Evolutionary conservation across 2,113 vertebrate genomes (phyloP).

Genomic region (Hoplias malabaricus): DNA sequence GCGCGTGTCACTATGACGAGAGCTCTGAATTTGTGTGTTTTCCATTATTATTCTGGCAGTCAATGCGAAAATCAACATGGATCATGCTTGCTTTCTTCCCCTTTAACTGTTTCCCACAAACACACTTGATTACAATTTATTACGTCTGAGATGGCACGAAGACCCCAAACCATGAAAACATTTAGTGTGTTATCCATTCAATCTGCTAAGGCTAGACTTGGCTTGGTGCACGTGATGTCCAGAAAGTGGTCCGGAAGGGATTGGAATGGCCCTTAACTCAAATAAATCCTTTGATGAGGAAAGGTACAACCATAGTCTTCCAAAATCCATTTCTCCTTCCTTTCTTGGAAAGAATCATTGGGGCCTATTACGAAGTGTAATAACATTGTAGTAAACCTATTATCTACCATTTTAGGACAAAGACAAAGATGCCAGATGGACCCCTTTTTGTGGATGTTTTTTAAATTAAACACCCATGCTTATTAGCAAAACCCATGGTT

Average conservation of each 20-base stretch:
- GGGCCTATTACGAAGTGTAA: background rate
- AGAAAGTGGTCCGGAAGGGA: background rate
- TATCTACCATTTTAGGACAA: background rate
- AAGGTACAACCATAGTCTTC: conserved; percentile 12
- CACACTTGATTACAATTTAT: conserved; percentile 46
- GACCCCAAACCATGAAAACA: background rate
- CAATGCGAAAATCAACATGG: conserved; percentile 16
- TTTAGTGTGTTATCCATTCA: conserved; percentile 37
- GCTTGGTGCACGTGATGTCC: conserved; percentile 4
- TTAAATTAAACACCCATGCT: too few relatives aligned
- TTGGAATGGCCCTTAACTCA: background rate
- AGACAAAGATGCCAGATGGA: too few relatives aligned
- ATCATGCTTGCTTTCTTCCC: background rate
- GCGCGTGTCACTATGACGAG: conserved; percentile 11
- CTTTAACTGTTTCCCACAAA: conserved; percentile 29
- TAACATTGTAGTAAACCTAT: background rate
- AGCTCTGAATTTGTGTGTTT: conserved; percentile 2
- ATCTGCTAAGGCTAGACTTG: background rate
- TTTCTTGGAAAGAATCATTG: background rate
- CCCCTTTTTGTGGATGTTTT: too few relatives aligned
- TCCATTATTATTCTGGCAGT: conserved; percentile 15
- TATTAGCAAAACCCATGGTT: too few relatives aligned
- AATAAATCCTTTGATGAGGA: conserved; percentile 13
- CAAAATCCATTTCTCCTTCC: conserved; percentile 20
- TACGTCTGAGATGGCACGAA: conserved; percentile 17